These are phyloP conservation scores for Caenorhabditis doughertyi DNA, from an alignment of 2,888 invertebrate genomes.

Conservation along the genomic window DNA sequence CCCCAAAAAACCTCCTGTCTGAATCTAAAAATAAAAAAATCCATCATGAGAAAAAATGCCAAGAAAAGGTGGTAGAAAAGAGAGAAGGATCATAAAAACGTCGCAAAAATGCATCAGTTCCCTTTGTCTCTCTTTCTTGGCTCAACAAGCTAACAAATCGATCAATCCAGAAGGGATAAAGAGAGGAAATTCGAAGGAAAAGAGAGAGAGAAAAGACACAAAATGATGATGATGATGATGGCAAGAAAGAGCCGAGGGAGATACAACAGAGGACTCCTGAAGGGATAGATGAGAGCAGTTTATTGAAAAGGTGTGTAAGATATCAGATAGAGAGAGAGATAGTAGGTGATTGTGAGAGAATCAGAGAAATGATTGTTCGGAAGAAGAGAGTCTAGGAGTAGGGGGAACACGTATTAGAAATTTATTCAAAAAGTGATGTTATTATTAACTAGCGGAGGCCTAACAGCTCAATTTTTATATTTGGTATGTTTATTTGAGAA, in stretches of 20 bases:
- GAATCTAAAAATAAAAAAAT: slow-evolving; percentile 12
- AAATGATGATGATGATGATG: neutral
- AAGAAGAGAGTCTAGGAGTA: too few relatives aligned
- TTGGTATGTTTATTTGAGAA: too few relatives aligned
- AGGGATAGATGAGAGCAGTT: neutral
- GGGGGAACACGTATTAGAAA: too few relatives aligned
- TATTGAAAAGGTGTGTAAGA: neutral
- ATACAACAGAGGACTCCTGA: neutral
- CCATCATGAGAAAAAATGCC: slow-evolving; percentile 2
- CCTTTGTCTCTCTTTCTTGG: neutral
- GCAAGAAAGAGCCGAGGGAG: neutral
- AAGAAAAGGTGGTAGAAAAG: neutral
- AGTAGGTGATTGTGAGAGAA: too few relatives aligned
- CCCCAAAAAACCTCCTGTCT: neutral
- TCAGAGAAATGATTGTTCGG: too few relatives aligned
- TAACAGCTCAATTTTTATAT: too few relatives aligned
- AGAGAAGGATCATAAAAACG: slow-evolving; percentile 31
- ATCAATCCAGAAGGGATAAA: slow-evolving; percentile 26
- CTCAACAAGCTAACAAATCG: slow-evolving; percentile 29
- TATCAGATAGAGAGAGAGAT: too few relatives aligned
- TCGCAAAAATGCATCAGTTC: slow-evolving; percentile 3
- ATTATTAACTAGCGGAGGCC: too few relatives aligned
- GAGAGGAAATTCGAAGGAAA: neutral
- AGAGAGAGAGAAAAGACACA: slow-evolving; percentile 11
- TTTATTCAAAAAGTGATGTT: too few relatives aligned